phyloP scores from a whole-genome alignment of 1,140 invertebrate genomes.

The Drosophila willistoni region DNA sequence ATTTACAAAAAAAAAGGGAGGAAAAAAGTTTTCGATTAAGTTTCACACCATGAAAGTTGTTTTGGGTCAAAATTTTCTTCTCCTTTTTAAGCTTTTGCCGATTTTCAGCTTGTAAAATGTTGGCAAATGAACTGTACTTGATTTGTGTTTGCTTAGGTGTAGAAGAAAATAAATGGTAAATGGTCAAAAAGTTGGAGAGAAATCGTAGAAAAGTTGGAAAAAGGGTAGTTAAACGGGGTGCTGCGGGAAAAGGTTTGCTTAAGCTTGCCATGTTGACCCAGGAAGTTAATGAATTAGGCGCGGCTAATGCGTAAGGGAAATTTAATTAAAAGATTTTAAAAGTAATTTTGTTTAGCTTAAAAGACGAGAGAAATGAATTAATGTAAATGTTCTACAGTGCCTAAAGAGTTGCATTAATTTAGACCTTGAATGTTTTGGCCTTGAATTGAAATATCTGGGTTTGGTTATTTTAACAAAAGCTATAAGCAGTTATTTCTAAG shows the following conservation, averaged over 20 bases:
- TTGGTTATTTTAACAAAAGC: too few species aligned
- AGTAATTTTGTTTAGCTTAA: constrained; percentile 12
- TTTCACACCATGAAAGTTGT: constrained; percentile 48
- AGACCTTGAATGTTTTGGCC: too few species aligned
- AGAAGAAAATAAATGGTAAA: constrained; percentile 36
- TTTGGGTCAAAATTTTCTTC: constrained; percentile 46
- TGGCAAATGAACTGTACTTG: constrained; percentile 70
- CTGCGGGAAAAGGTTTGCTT: not conserved
- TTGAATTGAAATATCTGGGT: too few species aligned
- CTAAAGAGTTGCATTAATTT: not conserved
- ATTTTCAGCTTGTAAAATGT: constrained; percentile 61
- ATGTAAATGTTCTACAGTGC: not conserved
- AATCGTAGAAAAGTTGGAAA: not conserved
- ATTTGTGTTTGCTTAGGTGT: constrained; percentile 55
- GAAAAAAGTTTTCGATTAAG: constrained; percentile 77
- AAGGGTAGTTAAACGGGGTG: not conserved
- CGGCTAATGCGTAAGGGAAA: constrained; percentile 37
- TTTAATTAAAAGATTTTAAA: constrained; percentile 40
- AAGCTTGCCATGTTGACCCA: constrained; percentile 15
- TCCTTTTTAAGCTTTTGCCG: constrained; percentile 59
- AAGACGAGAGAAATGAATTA: not conserved
- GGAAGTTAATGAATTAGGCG: constrained; percentile 40
- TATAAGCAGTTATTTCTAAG: too few species aligned
- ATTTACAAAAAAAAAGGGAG: constrained; percentile 38
- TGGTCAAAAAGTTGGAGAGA: constrained; percentile 31